These are phyloP conservation scores for Philantomba maxwellii DNA, from an alignment of 2,113 vertebrate species.

Conservation along the genomic window DNA sequence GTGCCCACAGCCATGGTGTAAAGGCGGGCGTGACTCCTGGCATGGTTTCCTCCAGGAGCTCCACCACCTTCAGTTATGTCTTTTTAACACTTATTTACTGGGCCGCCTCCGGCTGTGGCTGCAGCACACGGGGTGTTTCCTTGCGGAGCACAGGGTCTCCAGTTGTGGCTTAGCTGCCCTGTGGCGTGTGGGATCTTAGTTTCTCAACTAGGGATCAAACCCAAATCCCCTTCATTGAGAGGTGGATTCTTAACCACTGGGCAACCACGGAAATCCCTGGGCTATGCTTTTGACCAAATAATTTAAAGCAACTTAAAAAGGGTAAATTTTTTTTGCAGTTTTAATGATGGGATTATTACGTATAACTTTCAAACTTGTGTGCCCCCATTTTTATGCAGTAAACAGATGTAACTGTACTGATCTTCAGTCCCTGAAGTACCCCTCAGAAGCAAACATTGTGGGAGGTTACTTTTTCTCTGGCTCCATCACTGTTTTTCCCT, in stretches of 20 bases:
- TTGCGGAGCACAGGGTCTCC: background rate
- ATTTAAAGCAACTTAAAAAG: background rate
- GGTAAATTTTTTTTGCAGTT: background rate
- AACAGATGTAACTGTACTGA: accelerated
- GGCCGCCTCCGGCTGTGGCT: background rate
- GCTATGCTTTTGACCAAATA: background rate
- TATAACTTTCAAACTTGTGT: background rate
- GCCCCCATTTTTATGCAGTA: accelerated
- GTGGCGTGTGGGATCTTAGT: background rate
- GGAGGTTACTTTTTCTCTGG: accelerated
- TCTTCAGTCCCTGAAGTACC: background rate
- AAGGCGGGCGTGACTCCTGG: background rate
- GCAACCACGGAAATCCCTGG: background rate
- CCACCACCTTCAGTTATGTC: accelerated
- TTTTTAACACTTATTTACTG: accelerated
- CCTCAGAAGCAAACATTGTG: accelerated
- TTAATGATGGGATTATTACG: background rate
- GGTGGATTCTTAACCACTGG: background rate
- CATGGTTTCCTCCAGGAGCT: accelerated
- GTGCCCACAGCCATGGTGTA: accelerated
- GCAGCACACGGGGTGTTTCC: background rate
- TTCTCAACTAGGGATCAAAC: background rate
- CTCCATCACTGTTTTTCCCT: too few relatives aligned
- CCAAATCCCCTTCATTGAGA: background rate
- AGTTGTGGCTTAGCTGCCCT: background rate